phyloP scores from a whole-genome alignment of 2,888 invertebrate species.

The Myopa testacea region DNA sequence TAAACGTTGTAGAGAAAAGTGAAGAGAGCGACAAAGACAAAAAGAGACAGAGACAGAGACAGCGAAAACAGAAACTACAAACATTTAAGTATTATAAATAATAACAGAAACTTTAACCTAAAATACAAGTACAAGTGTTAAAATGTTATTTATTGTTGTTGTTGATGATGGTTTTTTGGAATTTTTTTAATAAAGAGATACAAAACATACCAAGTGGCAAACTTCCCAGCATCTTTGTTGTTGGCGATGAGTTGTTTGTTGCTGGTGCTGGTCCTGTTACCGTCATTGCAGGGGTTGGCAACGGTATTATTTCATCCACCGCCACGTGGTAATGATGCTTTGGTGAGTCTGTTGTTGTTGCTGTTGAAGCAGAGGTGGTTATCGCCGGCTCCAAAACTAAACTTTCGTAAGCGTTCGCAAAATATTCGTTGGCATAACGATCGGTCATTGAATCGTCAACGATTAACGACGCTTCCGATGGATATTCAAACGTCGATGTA shows the following conservation, averaged over 20 bases:
- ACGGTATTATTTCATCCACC: slow-evolving; percentile 65
- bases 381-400: slow-evolving; percentile 49
- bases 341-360: slow-evolving; percentile 38
- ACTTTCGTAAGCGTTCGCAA: slow-evolving; percentile 53
- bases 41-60: slow-evolving; percentile 28
- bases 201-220: slow-evolving; percentile 66
- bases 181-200: slow-evolving; percentile 18
- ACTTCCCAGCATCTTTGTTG: slow-evolving; percentile 65
- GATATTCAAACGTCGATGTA: slow-evolving; percentile 92
- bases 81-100: slow-evolving; percentile 30
- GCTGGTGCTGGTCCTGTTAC: slow-evolving; percentile 41
- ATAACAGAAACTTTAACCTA: slow-evolving; percentile 8
- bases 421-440: slow-evolving; percentile 41
- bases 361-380: background rate
- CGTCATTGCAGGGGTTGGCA: slow-evolving; percentile 53
- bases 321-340: slow-evolving; percentile 63
- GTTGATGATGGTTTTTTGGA: slow-evolving; percentile 3
- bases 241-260: slow-evolving; percentile 49
- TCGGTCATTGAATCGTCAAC: slow-evolving; percentile 73
- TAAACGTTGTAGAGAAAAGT: slow-evolving; percentile 16
- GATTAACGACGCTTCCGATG: slow-evolving; percentile 86
- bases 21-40: slow-evolving; percentile 13
- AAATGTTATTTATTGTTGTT: background rate
- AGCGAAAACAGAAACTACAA: slow-evolving; percentile 31
- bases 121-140: background rate